A percentile compares a stretch with the other conserved stretches of the same genome.
Conservation (phyloP, 2,113 vertebrate species). For the Bombycilla garrulus region DNA sequence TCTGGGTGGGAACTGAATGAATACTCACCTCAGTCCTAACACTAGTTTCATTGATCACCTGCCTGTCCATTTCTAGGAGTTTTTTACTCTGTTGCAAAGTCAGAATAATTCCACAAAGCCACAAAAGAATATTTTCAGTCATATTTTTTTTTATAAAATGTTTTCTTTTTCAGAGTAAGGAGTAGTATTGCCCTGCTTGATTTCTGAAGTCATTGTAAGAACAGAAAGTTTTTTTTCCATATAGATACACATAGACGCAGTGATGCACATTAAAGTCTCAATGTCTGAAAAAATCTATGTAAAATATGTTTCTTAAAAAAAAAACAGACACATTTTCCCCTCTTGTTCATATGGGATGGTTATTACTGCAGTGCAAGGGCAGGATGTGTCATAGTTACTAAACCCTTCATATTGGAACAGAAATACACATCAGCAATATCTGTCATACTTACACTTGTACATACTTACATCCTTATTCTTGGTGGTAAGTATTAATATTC, state of each 20-base stretch:
- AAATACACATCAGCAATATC: not conserved
- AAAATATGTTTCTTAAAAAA: not conserved
- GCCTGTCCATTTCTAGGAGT: not conserved
- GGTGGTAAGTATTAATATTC: not conserved
- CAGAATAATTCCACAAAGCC: not conserved
- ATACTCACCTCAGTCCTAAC: not conserved
- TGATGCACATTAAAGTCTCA: not conserved
- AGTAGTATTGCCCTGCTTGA: not conserved
- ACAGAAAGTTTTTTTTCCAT: not conserved
- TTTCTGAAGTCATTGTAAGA: not conserved
- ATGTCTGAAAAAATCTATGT: not conserved
- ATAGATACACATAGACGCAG: not conserved
- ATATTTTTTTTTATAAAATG: not conserved
- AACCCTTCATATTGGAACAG: not conserved
- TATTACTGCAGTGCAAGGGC: not conserved
- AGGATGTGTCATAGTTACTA: not conserved
- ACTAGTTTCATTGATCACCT: not conserved
- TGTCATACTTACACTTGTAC: not conserved
- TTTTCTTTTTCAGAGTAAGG: not conserved
- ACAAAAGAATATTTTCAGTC: not conserved
- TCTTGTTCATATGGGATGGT: not conserved
- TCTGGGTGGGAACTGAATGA: not conserved
- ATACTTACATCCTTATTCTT: not conserved
- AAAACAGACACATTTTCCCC: not conserved
- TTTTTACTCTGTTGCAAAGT: not conserved